Conservation (phyloP, 1,140 invertebrate species). For the Tetraneura akinire region DNA sequence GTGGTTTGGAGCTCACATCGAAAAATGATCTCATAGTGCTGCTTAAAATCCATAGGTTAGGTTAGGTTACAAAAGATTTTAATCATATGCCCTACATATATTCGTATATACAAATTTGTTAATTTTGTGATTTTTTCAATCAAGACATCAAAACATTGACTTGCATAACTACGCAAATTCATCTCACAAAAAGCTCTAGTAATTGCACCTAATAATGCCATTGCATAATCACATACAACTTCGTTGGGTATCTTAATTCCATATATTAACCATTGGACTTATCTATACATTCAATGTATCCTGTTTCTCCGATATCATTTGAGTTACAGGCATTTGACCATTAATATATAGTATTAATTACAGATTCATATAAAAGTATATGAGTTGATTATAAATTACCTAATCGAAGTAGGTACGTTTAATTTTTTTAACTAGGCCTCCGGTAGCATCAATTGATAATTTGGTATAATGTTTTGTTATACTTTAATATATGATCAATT, state of each 20-base stretch:
- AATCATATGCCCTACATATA: background rate
- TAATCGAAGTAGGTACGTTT: background rate
- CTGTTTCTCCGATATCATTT: background rate
- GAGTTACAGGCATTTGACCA: background rate
- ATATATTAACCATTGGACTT: background rate
- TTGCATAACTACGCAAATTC: background rate
- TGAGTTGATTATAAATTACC: slow-evolving; percentile 12
- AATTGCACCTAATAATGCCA: background rate
- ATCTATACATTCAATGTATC: background rate
- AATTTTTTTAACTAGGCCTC: background rate
- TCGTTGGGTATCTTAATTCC: background rate
- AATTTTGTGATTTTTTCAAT: background rate
- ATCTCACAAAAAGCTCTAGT: slow-evolving; percentile 17
- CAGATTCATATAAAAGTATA: background rate
- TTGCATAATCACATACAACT: background rate
- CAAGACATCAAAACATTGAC: background rate
- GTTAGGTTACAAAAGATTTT: background rate
- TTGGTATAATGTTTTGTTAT: slow-evolving; percentile 42
- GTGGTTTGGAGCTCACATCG: too few species aligned
- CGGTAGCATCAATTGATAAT: background rate
- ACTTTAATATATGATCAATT: background rate
- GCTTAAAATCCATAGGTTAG: too few species aligned
- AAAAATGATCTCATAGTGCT: too few species aligned
- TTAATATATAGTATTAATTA: background rate
- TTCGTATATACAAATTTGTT: background rate